Evolutionary conservation across 2,797 vertebrate species (phyloP), one percentile per base, ranked within the genome.

Genomic region (Hafferia zeledoni): DNA sequence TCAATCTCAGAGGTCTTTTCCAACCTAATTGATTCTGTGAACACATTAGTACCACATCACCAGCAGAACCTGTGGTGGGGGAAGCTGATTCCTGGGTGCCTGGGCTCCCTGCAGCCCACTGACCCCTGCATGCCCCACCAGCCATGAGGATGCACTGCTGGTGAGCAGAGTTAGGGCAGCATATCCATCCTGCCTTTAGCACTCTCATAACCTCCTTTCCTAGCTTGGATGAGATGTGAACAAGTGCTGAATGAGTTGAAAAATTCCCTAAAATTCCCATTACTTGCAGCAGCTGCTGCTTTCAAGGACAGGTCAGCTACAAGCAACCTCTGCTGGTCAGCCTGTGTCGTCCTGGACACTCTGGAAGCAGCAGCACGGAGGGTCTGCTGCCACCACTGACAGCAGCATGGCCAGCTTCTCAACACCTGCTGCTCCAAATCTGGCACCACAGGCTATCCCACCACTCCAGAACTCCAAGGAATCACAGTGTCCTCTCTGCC

Each of bases 21-120:
- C 41, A 61, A 17, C 31, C 18, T 17, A 9, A 28, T 28, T n/a
- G 7, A 22, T 28, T 23, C 31, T 24, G 13, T 83, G 79, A 70
- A 22, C 13, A 7, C 18, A 39, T 31, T 13, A 16, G 30, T 6
- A 11, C 17, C 6, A 23, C 4, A 10, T 5, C 14, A 25, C 2
- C 3, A 5, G 57, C 63, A 64, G 33, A 49, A 41, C 9, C 23
- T 7, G 9, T 27, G 7, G 43, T 0, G 0, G 24, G 39, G 46
- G 28, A 44, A 11, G 24, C 7, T 35, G 33, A 10, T 18, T 10
- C 18, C 47, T 20, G 31, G 11, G 13, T 33, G 15, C 31, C 63
- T 23, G 31, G 17, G 31, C 9, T 25, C 30, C 5, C 52, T 30
- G n/a, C 9, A 46, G 46, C 23, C 31, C 3, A 1, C 19, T 39